Conservation (phyloP, 2,888 invertebrate genomes). For the Tryphoninae sp. region DNA sequence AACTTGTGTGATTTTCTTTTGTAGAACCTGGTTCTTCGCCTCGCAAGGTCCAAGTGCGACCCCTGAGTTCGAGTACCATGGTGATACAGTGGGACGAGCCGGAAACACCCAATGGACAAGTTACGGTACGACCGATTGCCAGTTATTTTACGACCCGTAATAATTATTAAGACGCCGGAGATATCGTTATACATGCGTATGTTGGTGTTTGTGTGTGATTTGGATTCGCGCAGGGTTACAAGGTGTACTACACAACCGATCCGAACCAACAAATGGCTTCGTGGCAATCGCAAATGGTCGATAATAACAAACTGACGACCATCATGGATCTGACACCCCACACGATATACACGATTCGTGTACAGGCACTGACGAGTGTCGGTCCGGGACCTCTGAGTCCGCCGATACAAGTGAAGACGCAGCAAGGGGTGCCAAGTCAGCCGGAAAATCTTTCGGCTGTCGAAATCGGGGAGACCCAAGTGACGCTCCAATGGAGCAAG, state of each 20-base stretch:
- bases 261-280: constrained; percentile 92
- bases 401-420: constrained; percentile 98
- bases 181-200: too few relatives aligned
- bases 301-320: constrained; percentile 95
- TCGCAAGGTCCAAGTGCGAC: constrained; percentile 95
- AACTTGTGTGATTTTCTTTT: constrained; percentile 67
- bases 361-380: constrained; percentile 96
- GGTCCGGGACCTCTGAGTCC: constrained; percentile 97
- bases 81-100: constrained; percentile 99
- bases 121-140: constrained; percentile 87
- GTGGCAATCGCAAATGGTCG: constrained; percentile 97
- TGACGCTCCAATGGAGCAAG: constrained; percentile 95
- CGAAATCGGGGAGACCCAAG: constrained; percentile 94
- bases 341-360: constrained; percentile 96
- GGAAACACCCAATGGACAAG: constrained; percentile 98
- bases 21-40: constrained; percentile 98
- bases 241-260: constrained; percentile 97
- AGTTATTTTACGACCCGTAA: constrained; percentile 16
- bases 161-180: background rate
- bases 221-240: constrained; percentile 90
- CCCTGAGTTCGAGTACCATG: constrained; percentile 97
- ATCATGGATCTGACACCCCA: constrained; percentile 95
- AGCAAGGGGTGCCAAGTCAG: constrained; percentile 99
- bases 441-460: constrained; percentile 94
- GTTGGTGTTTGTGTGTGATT: background rate